These are phyloP conservation scores for Triplophysa tibetana DNA, from an alignment of 2,113 vertebrate genomes.

Conservation along the genomic window DNA sequence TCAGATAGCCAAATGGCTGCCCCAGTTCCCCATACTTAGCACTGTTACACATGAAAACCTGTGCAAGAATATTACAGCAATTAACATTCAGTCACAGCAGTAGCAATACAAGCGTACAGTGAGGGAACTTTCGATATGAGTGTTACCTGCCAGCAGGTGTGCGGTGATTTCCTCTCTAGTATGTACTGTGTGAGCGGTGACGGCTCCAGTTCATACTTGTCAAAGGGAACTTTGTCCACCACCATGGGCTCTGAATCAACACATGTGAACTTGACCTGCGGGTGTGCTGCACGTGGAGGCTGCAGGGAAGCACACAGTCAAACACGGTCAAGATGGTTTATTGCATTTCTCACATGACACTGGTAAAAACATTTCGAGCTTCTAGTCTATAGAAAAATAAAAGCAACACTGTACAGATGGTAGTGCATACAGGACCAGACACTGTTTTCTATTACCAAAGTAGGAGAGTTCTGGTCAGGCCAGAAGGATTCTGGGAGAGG, in stretches of 20 bases:
- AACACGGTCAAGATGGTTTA: background rate
- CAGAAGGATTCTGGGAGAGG: conserved; percentile 97
- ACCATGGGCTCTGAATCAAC: conserved; percentile 97
- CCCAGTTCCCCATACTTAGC: conserved; percentile 97
- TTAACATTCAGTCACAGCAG: background rate
- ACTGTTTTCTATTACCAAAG: conserved; percentile 77
- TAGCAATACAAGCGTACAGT: background rate
- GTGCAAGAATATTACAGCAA: conserved; percentile 33
- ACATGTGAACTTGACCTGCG: conserved; percentile 91
- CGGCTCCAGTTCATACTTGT: conserved; percentile 98
- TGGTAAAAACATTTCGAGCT: background rate
- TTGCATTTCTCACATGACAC: background rate
- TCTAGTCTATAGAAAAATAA: background rate
- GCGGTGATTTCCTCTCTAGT: conserved; percentile 92
- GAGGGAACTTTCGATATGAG: background rate
- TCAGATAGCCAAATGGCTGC: conserved; percentile 95
- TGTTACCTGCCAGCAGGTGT: conserved; percentile 97
- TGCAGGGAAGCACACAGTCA: conserved; percentile 54
- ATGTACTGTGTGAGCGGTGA: conserved; percentile 96
- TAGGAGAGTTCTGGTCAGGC: conserved; percentile 97
- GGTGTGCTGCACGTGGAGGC: conserved; percentile 94
- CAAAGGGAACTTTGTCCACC: conserved; percentile 97
- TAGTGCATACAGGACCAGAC: background rate
- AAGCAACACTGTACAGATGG: background rate
- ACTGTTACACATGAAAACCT: conserved; percentile 98